phyloP scores from a whole-genome alignment of 2,888 invertebrate genomes.

The Epinotia brunnichana region DNA sequence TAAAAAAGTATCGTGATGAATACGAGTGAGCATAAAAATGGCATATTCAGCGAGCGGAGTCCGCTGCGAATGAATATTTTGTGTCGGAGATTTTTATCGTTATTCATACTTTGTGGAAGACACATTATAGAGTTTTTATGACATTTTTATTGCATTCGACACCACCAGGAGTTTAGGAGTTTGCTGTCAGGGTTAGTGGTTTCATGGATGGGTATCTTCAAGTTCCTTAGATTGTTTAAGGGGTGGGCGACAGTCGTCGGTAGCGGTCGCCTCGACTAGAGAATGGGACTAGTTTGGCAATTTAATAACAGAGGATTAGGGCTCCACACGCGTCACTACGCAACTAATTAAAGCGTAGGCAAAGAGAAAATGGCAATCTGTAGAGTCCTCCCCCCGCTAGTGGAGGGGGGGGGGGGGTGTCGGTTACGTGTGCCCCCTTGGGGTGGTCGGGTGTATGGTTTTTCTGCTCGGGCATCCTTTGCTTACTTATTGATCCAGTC shows the following conservation, averaged over 20 bases:
- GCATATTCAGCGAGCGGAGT: conserved; percentile 33
- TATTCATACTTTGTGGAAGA: conserved; percentile 41
- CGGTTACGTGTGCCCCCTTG: conserved; percentile 84
- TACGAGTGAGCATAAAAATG: conserved; percentile 36
- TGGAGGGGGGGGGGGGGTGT: conserved; percentile 82
- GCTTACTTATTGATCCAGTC: conserved; percentile 86
- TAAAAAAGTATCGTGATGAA: conserved; percentile 18
- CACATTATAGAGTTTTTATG: conserved; percentile 46
- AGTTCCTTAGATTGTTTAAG: conserved; percentile 25
- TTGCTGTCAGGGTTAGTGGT: conserved; percentile 37
- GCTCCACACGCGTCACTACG: conserved; percentile 82
- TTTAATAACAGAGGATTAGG: conserved; percentile 79
- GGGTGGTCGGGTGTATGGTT: conserved; percentile 84
- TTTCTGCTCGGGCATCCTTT: conserved; percentile 85
- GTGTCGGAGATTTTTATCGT: conserved; percentile 41
- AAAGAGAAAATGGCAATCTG: conserved; percentile 85
- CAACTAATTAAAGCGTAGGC: conserved; percentile 85
- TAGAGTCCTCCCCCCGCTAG: conserved; percentile 83
- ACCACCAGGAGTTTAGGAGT: conserved; percentile 19
- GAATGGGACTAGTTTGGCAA: conserved; percentile 55
- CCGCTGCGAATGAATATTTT: conserved; percentile 41
- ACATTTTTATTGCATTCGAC: conserved; percentile 46
- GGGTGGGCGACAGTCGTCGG: conserved; percentile 15
- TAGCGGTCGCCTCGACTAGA: conserved; percentile 23
- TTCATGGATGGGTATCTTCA: conserved; percentile 27